Conservation (phyloP, 2,113 vertebrate species). For the Galemys pyrenaicus region DNA sequence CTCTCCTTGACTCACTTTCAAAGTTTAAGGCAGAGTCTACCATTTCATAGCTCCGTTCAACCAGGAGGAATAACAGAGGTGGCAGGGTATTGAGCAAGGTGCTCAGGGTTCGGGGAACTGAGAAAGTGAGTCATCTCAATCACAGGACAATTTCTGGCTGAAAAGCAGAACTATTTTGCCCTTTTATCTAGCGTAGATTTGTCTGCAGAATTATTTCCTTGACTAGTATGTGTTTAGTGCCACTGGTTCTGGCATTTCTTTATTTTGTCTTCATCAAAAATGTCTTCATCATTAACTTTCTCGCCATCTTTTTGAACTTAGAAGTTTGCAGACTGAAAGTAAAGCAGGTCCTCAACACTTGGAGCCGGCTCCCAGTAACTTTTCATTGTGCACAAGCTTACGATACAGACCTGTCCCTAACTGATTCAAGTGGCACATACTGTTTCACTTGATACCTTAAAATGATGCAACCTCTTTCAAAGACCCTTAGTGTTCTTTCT, state of each 20-base stretch:
- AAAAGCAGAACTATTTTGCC: not conserved
- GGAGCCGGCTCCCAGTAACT: not conserved
- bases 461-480: not conserved
- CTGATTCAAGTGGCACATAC: not conserved
- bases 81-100: not conserved
- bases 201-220: slow-evolving; percentile 4
- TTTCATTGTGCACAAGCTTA: not conserved
- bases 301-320: not conserved
- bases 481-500: not conserved
- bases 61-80: not conserved
- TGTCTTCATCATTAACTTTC: slow-evolving; percentile 1
- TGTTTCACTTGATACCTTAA: slow-evolving; percentile 24
- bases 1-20: slow-evolving; percentile 65
- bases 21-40: slow-evolving; percentile 38
- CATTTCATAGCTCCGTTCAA: not conserved
- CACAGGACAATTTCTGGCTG: not conserved
- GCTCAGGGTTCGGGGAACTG: not conserved
- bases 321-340: not conserved
- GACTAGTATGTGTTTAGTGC: not conserved
- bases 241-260: not conserved
- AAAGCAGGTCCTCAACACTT: not conserved
- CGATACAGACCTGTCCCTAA: not conserved
- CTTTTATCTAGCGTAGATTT: not conserved
- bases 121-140: not conserved
- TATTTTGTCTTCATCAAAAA: slow-evolving; percentile 34